phyloP scores from a whole-genome alignment of 2,797 vertebrate genomes.

The Pipistrellus kuhlii region DNA sequence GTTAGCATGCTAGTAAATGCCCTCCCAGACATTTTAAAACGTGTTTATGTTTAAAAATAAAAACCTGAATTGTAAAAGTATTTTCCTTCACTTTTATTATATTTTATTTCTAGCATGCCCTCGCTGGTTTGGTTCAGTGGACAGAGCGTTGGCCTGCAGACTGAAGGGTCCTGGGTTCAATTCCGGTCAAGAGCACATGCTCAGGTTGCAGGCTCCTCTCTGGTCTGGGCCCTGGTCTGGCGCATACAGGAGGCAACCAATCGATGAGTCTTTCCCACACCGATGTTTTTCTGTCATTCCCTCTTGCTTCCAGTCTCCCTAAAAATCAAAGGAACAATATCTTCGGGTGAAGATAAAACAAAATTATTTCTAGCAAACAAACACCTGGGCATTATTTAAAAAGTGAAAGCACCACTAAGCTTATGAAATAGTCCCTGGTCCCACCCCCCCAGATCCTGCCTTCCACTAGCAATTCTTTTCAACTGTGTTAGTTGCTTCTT shows the following conservation, averaged over 20 bases:
- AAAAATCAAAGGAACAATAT: neutral
- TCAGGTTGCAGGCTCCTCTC: neutral
- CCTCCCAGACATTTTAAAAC: slow-evolving; percentile 11
- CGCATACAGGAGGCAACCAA: neutral
- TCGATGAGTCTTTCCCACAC: neutral
- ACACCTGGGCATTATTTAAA: neutral
- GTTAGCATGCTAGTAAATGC: neutral
- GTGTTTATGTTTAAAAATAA: neutral
- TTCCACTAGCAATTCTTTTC: neutral
- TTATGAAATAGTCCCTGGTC: too few relatives aligned
- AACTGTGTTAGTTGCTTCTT: neutral
- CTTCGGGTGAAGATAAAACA: neutral
- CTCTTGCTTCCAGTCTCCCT: neutral
- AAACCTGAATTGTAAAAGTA: neutral
- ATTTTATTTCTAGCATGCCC: slow-evolving; percentile 1
- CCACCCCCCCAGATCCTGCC: neutral
- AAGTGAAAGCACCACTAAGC: neutral
- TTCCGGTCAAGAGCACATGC: neutral
- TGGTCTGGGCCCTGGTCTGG: too few relatives aligned
- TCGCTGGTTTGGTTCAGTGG: neutral
- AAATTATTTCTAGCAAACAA: too few relatives aligned
- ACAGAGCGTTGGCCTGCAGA: too few relatives aligned
- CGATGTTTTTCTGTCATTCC: neutral
- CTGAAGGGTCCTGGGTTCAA: neutral
- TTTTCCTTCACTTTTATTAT: slow-evolving; percentile 8